A percentile compares a stretch with the other conserved stretches of the same genome.
Evolutionary conservation across 2,888 invertebrate genomes (phyloP).

Genomic region (Cistogaster globosa): DNA sequence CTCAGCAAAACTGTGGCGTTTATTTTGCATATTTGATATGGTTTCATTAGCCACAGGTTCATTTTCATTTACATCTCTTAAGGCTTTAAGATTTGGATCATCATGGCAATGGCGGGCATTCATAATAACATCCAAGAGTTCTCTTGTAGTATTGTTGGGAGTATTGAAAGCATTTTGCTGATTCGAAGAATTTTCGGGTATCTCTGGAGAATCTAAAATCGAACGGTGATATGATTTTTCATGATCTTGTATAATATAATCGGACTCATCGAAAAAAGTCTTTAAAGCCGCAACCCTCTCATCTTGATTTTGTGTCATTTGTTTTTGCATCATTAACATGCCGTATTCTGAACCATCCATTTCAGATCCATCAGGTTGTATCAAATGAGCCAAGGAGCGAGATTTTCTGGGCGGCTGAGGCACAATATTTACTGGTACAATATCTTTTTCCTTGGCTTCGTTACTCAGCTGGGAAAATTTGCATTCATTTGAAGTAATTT

Average conservation of each 20-base stretch:
- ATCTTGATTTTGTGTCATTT: conserved; percentile 71
- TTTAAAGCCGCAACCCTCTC: conserved; percentile 79
- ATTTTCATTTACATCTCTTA: conserved; percentile 80
- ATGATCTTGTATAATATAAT: conserved; percentile 77
- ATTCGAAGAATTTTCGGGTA: conserved; percentile 76
- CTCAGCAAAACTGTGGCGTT: conserved; percentile 69
- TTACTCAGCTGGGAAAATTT: conserved; percentile 72
- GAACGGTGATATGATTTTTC: conserved; percentile 73
- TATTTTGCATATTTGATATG: conserved; percentile 43
- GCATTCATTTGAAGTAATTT: conserved; percentile 80
- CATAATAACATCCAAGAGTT: conserved; percentile 85
- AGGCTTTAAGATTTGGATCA: conserved; percentile 81
- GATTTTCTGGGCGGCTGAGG: conserved; percentile 92
- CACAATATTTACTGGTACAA: conserved; percentile 90
- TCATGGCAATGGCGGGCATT: conserved; percentile 84
- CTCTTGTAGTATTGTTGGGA: conserved; percentile 83
- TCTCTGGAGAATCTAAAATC: conserved; percentile 76
- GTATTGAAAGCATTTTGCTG: conserved; percentile 77
- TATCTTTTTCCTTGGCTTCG: conserved; percentile 85
- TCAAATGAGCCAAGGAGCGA: conserved; percentile 88
- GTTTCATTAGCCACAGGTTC: conserved; percentile 70
- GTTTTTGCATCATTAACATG: conserved; percentile 83
- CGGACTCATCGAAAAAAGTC: conserved; percentile 80
- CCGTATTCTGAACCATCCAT: conserved; percentile 82
- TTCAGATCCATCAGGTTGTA: conserved; percentile 83